Percentiles rank a stretch among this genome's conserved stretches.
phyloP scores from a whole-genome alignment of 2,888 invertebrate genomes.

The Drosophila fulvimacula region DNA sequence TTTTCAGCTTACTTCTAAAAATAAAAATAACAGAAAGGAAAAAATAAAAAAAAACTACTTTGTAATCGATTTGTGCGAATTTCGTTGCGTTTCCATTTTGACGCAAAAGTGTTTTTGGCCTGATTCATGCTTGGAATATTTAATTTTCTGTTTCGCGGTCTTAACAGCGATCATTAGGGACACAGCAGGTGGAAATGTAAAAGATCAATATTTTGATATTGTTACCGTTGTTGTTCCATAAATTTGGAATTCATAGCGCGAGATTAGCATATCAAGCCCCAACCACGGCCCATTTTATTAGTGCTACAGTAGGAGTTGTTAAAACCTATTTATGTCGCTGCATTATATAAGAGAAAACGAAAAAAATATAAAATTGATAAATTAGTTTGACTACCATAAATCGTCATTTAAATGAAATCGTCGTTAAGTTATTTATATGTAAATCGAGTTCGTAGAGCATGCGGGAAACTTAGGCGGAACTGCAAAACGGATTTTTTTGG shows the following conservation, averaged over 20 bases:
- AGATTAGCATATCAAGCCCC: constrained; percentile 65
- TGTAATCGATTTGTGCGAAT: constrained; percentile 61
- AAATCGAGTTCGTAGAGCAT: constrained; percentile 32
- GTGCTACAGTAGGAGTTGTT: constrained; percentile 55
- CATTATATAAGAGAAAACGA: constrained; percentile 35
- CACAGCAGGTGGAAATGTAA: constrained; percentile 73
- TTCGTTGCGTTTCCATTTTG: constrained; percentile 46
- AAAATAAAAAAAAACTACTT: constrained; percentile 11
- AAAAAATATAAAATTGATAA: constrained; percentile 49
- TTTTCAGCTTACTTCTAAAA: constrained; percentile 37
- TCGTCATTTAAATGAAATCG: constrained; percentile 63
- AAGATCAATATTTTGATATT: constrained; percentile 41
- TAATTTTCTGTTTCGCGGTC: constrained; percentile 44
- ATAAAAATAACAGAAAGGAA: constrained; percentile 1
- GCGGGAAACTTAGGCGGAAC: constrained; percentile 18
- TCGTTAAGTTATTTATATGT: constrained; percentile 52
- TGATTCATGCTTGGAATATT: constrained; percentile 68
- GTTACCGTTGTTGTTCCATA: constrained; percentile 46
- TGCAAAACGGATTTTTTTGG: constrained; percentile 14
- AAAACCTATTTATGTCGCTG: constrained; percentile 65
- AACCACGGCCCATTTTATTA: constrained; percentile 33
- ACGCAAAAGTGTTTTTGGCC: constrained; percentile 52
- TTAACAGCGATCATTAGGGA: constrained; percentile 70
- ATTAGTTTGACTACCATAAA: constrained; percentile 64
- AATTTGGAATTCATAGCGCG: constrained; percentile 60